phyloP scores from a whole-genome alignment of 2,888 invertebrate species.

The Arctia plantaginis region DNA sequence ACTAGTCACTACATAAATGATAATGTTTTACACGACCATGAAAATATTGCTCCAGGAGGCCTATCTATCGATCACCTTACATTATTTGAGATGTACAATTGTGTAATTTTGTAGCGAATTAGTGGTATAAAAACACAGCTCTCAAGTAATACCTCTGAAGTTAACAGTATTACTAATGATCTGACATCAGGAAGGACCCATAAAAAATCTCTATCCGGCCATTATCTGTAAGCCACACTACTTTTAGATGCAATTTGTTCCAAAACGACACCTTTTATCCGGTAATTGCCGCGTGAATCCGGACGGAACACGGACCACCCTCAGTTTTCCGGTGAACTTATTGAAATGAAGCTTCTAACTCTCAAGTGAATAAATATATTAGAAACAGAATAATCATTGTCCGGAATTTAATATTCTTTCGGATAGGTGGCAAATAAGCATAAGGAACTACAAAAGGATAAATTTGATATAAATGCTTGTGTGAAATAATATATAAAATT shows the following conservation, averaged over 20 bases:
- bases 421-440: too few relatives aligned
- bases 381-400: background rate
- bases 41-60: too few relatives aligned
- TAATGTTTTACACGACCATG: too few relatives aligned
- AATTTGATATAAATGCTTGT: too few relatives aligned
- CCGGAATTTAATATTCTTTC: background rate
- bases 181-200: background rate
- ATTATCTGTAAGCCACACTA: background rate
- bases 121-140: background rate
- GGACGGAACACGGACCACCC: conserved; percentile 1
- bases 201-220: conserved; percentile 5
- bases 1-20: too few relatives aligned
- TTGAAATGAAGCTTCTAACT: background rate
- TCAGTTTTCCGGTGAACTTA: background rate
- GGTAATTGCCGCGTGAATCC: conserved; percentile 3
- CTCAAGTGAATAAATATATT: background rate
- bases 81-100: background rate
- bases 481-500: too few relatives aligned
- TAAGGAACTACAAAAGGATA: too few relatives aligned
- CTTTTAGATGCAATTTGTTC: conserved; percentile 2
- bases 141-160: background rate
- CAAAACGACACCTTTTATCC: background rate
- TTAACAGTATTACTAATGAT: background rate
- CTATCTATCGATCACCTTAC: background rate
- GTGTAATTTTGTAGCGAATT: background rate